Base-by-base conservation (phyloP, 2,113 vertebrate species). In the Ptychochromis oligacanthus region DNA sequence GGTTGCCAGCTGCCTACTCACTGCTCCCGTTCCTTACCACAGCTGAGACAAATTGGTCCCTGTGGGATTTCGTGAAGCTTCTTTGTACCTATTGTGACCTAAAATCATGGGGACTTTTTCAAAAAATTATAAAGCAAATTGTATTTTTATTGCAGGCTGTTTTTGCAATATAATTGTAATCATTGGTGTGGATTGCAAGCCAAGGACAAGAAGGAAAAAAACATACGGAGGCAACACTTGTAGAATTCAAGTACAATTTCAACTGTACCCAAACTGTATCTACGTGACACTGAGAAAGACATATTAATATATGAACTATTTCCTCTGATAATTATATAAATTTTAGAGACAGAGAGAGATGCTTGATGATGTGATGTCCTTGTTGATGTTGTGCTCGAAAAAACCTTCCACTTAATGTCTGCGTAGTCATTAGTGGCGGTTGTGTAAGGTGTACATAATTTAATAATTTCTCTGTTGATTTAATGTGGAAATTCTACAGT, bases 1-100 rank as follows among this genome's bases (percentile, higher is more conserved):
- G 13, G 2, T 52, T 85, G 86, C 87, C 89, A 91, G 82, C 86
- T 83, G 77, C 87, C 85, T 77, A 72, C 79, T 89, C 85, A 78
- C 9, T 67, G 79, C 84, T 84, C 79, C 76, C 85, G 85, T 84
- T 89, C 60, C 79, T 83, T 80, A 87, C 82, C 75, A 81, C 72
- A 79, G 85, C 81, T 77, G 38, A 80, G 58, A 90, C 80, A 92
- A 94, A 93, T 93, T 89, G 78, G 87, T 87, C 93, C 79, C 85
- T 76, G 43, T 84, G 90, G 90, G 86, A 84, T 88, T 89, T 86
- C 85, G 18, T 76, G 8, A 54, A 83, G 75, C 40, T 88, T 90
- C 82, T 83, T 49, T 80, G 46, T 80, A 80, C 74, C 79, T 91
- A 74, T 89, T 88, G 67, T 91, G 77, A 87, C 90, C 49, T 67